These are phyloP conservation scores for Schizaphis graminum DNA, from an alignment of 2,888 invertebrate genomes.

Conservation along the genomic window DNA sequence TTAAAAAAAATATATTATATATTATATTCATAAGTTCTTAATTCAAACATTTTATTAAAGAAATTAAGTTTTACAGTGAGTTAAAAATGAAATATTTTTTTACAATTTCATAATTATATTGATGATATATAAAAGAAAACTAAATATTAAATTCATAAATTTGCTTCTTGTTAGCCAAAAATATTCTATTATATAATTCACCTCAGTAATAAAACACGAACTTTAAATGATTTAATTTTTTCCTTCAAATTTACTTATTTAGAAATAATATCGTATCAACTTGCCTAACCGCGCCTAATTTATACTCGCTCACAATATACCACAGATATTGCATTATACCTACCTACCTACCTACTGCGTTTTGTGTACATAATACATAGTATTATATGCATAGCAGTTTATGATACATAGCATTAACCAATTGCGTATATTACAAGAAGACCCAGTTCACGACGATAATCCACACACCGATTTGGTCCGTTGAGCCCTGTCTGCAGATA, in stretches of 20 bases:
- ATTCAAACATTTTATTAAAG: neutral
- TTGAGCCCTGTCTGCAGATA: constrained; percentile 4
- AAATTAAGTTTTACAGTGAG: neutral
- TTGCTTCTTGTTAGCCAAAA: neutral
- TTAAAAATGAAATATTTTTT: neutral
- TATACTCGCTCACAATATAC: neutral
- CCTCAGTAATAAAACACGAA: neutral
- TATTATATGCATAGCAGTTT: too few species aligned
- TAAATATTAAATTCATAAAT: neutral
- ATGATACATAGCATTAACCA: neutral
- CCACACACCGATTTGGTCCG: constrained; percentile 30
- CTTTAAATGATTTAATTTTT: neutral
- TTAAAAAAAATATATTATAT: neutral
- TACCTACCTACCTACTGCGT: neutral
- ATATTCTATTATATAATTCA: neutral
- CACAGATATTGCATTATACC: neutral
- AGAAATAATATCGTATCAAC: neutral
- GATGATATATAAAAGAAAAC: neutral
- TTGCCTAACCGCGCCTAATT: neutral
- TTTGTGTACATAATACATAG: neutral
- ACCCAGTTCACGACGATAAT: constrained; percentile 7
- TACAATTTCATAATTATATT: neutral
- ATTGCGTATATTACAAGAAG: neutral
- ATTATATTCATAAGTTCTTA: neutral
- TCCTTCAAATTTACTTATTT: neutral